Evolutionary conservation across 1,140 invertebrate genomes (phyloP), one percentile per base, ranked within the genome.

Genomic region (Neodiprion pinetum): DNA sequence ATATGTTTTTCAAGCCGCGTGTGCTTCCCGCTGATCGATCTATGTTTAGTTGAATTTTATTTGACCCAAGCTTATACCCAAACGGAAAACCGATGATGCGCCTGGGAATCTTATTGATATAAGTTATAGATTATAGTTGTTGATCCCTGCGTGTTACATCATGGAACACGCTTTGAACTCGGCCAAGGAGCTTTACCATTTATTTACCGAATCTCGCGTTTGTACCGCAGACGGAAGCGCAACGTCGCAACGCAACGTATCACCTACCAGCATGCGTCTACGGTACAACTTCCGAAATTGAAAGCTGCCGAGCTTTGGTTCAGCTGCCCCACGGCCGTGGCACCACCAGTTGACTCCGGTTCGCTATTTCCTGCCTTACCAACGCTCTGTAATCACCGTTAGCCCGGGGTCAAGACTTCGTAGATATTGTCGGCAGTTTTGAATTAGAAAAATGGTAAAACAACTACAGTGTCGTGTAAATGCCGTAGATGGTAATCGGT

Each of bases 271-370:
- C 28, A 40, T 40, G 28, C 28, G 28, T 40, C 2, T 5, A 40
- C 5, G 5, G 28, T 5, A 40, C 5, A 40, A 61, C 11, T 61
- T 61, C 53, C 11, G 8, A 23, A 21, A 8, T 21, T 69, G 67
- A 69, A 12, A 21, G 21, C 67, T 21, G n/a, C 7, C n/a, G 12
- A 9, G 17, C 12, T 5, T 21, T 69, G 40, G 67, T 69, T 69
- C 17, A 69, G 21, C 67, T 14, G 67, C 40, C 40, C 67, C 21
- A 28, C 67, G 67, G 0, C 21, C 11, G 67, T 23, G 67, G 67
- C 67, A 69, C 21, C 67, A 69, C 67, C 21, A 21, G 67, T 14
- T 69, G 21, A 23, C 67, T 69, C 53, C 3, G n/a, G 53, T 61
- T 61, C 0, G 53, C 9, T 61, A 17, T 17, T 61, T 61, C 53